Evolutionary conservation across 2,888 invertebrate genomes (phyloP).

Genomic region (Zhuqinia jingwanae): DNA sequence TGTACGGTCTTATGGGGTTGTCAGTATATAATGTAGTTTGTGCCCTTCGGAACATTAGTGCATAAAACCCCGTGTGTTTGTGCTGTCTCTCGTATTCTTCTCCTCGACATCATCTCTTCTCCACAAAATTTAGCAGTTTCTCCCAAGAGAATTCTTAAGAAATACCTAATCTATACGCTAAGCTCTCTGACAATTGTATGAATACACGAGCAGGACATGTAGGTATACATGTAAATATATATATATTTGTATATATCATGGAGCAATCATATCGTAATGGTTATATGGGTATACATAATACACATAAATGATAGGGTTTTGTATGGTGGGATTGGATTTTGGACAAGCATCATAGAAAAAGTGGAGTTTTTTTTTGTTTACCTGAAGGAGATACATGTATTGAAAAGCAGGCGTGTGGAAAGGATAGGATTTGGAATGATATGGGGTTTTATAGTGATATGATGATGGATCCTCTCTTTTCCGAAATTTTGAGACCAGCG

Average conservation of each 20-base stretch:
- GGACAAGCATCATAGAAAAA: conserved; percentile 17
- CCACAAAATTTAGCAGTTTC: neutral
- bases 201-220: neutral
- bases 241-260: neutral
- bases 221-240: neutral
- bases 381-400: conserved; percentile 34
- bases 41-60: neutral
- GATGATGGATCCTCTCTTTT: conserved; percentile 12
- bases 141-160: conserved; percentile 34
- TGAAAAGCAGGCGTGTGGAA: conserved; percentile 32
- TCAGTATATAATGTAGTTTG: neutral
- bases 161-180: neutral
- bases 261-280: too few species aligned
- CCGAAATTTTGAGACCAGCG: conserved; percentile 37
- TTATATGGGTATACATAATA: too few species aligned
- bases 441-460: conserved; percentile 7
- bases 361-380: conserved; percentile 45
- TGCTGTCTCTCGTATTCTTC: conserved; percentile 24
- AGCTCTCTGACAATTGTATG: conserved; percentile 7
- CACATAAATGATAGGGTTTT: neutral
- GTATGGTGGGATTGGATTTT: neutral
- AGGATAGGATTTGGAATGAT: conserved; percentile 39
- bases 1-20: neutral
- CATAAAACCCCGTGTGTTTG: neutral
- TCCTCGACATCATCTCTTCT: neutral